These are phyloP conservation scores for Syrista parreyssii DNA, from an alignment of 2,888 invertebrate genomes.

Conservation along the genomic window DNA sequence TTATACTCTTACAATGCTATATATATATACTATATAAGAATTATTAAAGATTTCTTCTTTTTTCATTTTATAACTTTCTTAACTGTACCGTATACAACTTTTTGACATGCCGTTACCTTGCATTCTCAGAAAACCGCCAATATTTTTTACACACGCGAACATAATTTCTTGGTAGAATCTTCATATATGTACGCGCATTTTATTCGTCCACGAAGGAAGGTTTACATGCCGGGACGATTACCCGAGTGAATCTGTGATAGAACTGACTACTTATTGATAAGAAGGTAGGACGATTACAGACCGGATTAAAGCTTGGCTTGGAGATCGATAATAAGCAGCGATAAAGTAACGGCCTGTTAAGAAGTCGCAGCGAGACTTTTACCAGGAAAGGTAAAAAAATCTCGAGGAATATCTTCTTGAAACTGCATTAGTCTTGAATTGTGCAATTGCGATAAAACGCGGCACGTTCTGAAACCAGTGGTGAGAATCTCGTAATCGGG, in stretches of 20 bases:
- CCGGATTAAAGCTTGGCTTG: slow-evolving; percentile 10
- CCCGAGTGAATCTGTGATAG: slow-evolving; percentile 1
- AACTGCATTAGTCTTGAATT: neutral
- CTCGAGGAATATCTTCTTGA: neutral
- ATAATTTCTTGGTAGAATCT: neutral
- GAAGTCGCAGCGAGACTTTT: neutral
- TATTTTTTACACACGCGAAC: slow-evolving; percentile 15
- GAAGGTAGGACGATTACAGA: slow-evolving; percentile 11
- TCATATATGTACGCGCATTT: neutral
- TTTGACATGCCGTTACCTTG: slow-evolving; percentile 27
- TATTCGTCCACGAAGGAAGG: neutral
- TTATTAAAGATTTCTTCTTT: neutral
- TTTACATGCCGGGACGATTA: neutral
- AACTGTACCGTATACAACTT: neutral
- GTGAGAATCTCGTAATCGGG: neutral
- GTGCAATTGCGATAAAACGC: neutral
- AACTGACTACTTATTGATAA: slow-evolving; percentile 13
- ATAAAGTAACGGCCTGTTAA: slow-evolving; percentile 6
- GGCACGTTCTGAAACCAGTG: neutral
- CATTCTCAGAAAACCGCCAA: slow-evolving; percentile 25
- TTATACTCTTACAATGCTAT: neutral
- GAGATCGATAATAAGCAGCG: slow-evolving; percentile 12
- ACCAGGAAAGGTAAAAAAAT: neutral
- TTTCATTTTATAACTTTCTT: neutral
- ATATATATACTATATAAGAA: neutral